These are phyloP conservation scores for Hyla sarda DNA, from an alignment of 2,113 vertebrate genomes.

Conservation along the genomic window DNA sequence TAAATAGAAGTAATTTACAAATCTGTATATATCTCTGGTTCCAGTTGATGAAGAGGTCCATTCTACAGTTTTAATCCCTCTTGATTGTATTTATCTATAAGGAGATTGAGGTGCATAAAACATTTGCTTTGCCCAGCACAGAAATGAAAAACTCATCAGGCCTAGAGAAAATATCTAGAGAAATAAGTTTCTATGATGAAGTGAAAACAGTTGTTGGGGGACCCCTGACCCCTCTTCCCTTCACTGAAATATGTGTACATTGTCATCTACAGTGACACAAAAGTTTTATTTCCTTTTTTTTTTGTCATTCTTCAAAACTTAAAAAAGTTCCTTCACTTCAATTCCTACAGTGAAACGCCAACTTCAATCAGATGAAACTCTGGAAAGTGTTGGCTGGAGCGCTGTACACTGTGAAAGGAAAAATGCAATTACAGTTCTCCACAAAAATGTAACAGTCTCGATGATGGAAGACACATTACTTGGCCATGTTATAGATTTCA, in stretches of 20 bases:
- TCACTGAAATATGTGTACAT: background rate
- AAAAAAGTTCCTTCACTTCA: background rate
- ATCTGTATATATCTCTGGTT: too few species aligned
- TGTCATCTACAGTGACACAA: background rate
- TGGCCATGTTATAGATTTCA: slow-evolving; percentile 30
- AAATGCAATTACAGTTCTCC: slow-evolving; percentile 42
- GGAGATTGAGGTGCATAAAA: background rate
- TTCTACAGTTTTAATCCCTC: background rate
- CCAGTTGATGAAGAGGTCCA: background rate
- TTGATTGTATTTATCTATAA: background rate
- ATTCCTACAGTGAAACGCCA: slow-evolving; percentile 26
- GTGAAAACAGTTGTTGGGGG: background rate
- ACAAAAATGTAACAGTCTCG: slow-evolving; percentile 34
- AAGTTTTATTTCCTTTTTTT: background rate
- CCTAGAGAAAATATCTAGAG: background rate
- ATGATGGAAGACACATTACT: slow-evolving; percentile 21
- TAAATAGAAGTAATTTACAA: too few species aligned
- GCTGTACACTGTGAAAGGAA: slow-evolving; percentile 11
- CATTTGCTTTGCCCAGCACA: background rate
- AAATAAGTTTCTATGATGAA: background rate
- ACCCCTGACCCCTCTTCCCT: background rate
- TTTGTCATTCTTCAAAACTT: background rate
- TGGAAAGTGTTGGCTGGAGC: slow-evolving; percentile 13
- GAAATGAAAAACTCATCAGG: background rate
- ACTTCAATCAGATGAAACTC: slow-evolving; percentile 27